phyloP scores from a whole-genome alignment of 2,797 vertebrate species.

The Helicolenus hilgendorfi region DNA sequence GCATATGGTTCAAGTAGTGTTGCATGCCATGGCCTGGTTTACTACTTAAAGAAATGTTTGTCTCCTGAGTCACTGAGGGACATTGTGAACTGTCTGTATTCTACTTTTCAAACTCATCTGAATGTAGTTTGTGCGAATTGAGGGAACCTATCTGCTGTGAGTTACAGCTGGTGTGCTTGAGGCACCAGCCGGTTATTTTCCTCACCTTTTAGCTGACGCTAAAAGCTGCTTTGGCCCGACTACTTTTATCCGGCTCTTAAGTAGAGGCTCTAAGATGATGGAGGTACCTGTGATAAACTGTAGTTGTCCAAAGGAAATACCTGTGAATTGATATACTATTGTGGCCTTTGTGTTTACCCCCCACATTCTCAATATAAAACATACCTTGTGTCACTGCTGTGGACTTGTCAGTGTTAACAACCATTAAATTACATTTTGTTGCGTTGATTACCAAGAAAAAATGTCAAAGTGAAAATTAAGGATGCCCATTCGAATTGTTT shows the following conservation, averaged over 20 bases:
- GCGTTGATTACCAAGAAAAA: background rate
- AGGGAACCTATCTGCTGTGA: background rate
- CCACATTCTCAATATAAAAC: background rate
- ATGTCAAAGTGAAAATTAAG: background rate
- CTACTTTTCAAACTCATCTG: too few relatives aligned
- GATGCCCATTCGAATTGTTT: background rate
- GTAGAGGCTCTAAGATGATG: too few relatives aligned
- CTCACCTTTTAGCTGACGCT: background rate
- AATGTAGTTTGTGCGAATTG: background rate
- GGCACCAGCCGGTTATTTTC: background rate
- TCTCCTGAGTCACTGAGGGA: background rate
- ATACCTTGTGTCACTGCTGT: background rate
- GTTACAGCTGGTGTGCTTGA: background rate
- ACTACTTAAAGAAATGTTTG: background rate
- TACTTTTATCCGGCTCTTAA: background rate
- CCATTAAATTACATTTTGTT: background rate
- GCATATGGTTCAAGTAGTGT: background rate
- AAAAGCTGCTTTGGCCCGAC: background rate
- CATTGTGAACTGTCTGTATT: background rate
- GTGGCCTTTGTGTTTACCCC: background rate
- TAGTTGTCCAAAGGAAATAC: background rate
- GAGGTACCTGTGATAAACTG: background rate
- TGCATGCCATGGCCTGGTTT: background rate
- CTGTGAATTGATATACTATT: background rate
- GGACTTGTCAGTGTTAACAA: background rate